Percentiles rank a stretch among this genome's conserved stretches.
Conservation (phyloP, 2,888 invertebrate genomes). For the Nemurella pictetii region DNA sequence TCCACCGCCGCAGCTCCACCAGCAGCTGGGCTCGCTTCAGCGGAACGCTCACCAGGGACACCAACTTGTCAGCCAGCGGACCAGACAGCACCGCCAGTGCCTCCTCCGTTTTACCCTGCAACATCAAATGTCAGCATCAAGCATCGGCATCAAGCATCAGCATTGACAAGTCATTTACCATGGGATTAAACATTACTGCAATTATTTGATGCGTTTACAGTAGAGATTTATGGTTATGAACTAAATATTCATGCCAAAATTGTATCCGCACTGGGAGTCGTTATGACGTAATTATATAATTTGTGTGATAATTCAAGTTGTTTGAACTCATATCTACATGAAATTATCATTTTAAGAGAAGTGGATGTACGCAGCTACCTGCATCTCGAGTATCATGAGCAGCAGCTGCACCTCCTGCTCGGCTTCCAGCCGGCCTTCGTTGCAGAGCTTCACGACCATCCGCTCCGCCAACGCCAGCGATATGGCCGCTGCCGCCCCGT, state of each 20-base stretch:
- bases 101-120: constrained; percentile 73
- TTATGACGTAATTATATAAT: too few species aligned
- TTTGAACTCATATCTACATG: too few species aligned
- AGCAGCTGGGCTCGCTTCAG: constrained; percentile 75
- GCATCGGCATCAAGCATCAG: too few species aligned
- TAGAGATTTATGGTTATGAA: too few species aligned
- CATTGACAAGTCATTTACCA: too few species aligned
- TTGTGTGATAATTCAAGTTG: too few species aligned
- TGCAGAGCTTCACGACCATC: constrained; percentile 89
- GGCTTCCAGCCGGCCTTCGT: constrained; percentile 85
- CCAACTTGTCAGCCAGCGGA: constrained; percentile 68
- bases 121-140: background rate
- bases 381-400: constrained; percentile 76
- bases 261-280: too few species aligned
- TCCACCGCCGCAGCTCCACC: constrained; percentile 73
- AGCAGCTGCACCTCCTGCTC: constrained; percentile 93
- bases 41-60: constrained; percentile 66
- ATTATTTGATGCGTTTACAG: too few species aligned
- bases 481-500: constrained; percentile 59
- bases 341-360: too few species aligned
- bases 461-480: constrained; percentile 86
- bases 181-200: too few species aligned
- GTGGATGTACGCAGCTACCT: too few species aligned
- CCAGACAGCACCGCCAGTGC: constrained; percentile 80
- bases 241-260: too few species aligned